phyloP scores from a whole-genome alignment of 2,888 invertebrate genomes.

The Microctonus hyperodae region DNA sequence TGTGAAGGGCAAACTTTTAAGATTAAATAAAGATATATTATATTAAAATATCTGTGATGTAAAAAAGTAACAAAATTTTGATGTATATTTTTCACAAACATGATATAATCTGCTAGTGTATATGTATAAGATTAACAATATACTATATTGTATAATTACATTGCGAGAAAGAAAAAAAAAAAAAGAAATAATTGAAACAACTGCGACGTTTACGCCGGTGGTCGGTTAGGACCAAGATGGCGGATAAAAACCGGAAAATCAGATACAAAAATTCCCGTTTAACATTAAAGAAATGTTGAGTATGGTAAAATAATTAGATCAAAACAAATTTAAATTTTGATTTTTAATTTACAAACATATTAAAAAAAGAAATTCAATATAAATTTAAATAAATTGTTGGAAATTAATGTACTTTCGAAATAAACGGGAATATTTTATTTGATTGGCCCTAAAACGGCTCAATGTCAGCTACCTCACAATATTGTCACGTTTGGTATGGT shows the following conservation, averaged over 20 bases:
- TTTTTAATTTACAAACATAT: neutral
- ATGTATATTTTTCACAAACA: slow-evolving; percentile 64
- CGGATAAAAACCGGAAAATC: slow-evolving; percentile 56
- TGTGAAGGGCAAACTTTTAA: slow-evolving; percentile 55
- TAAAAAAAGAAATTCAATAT: neutral
- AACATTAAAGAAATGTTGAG: too few species aligned
- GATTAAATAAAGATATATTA: slow-evolving; percentile 61
- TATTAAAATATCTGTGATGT: slow-evolving; percentile 64
- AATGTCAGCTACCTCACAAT: slow-evolving; percentile 61
- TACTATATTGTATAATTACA: slow-evolving; percentile 46
- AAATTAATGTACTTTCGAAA: neutral
- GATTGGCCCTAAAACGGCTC: slow-evolving; percentile 61
- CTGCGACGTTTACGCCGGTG: slow-evolving; percentile 54
- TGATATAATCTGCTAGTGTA: slow-evolving; percentile 63
- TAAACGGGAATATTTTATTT: slow-evolving; percentile 55
- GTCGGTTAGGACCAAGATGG: slow-evolving; percentile 62
- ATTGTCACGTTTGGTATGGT: slow-evolving; percentile 53
- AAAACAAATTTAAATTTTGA: neutral
- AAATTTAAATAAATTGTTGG: neutral
- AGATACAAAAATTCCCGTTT: slow-evolving; percentile 55
- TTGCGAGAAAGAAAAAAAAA: slow-evolving; percentile 29
- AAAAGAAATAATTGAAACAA: slow-evolving; percentile 35
- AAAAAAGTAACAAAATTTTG: slow-evolving; percentile 64
- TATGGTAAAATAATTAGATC: neutral
- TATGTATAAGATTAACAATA: slow-evolving; percentile 60